Conservation (phyloP, 2,888 invertebrate species). For the Dicyrtoma fusca region DNA sequence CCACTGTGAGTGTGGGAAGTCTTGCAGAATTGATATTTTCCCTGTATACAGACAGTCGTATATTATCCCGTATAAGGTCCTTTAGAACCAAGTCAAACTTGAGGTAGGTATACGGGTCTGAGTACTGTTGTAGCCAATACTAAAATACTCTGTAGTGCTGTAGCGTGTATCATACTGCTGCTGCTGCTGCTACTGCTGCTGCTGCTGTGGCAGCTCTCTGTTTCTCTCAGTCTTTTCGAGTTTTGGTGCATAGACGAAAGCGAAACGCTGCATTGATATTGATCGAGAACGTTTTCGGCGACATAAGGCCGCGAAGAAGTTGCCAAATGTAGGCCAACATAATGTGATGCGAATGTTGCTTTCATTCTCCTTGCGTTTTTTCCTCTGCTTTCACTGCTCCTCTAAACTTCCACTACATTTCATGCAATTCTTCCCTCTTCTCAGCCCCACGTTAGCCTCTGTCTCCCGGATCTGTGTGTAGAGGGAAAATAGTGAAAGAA, state of each 20-base stretch:
- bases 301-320: slow-evolving; percentile 42
- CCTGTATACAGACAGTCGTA: background rate
- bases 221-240: slow-evolving; percentile 38
- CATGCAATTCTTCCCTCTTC: background rate
- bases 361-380: slow-evolving; percentile 26
- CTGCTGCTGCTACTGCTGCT: no score
- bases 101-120: background rate
- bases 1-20: background rate
- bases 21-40: slow-evolving; percentile 29
- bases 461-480: background rate
- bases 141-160: background rate
- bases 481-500: background rate
- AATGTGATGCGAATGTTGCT: slow-evolving; percentile 41
- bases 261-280: slow-evolving; percentile 57
- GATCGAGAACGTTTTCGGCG: slow-evolving; percentile 50
- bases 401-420: background rate
- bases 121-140: slow-evolving; percentile 3
- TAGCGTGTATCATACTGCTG: slow-evolving; percentile 18
- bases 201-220: background rate
- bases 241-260: slow-evolving; percentile 57
- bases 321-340: slow-evolving; percentile 47
- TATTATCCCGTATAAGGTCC: no score
- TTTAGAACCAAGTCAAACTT: no score
- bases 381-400: background rate
- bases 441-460: background rate